These are phyloP conservation scores for Thaumetopoea pityocampa DNA, from an alignment of 1,140 invertebrate species.

Conservation along the genomic window DNA sequence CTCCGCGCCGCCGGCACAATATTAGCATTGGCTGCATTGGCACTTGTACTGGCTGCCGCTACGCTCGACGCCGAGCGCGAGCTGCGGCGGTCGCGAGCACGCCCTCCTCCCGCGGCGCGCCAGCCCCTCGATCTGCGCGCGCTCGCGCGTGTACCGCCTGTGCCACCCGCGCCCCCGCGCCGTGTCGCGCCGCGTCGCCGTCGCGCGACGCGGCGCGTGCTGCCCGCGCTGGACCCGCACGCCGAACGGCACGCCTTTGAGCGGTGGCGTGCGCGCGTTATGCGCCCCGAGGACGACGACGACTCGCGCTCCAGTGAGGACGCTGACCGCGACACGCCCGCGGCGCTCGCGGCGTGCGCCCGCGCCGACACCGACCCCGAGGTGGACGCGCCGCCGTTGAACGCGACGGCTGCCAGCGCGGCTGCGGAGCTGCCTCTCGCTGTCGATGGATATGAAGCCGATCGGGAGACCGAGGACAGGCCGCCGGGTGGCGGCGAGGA, in stretches of 20 bases:
- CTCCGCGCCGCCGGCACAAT: conserved; percentile 29
- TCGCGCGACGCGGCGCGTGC: conserved; percentile 20
- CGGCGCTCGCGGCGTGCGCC: conserved; percentile 11
- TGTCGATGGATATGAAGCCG: conserved; percentile 17
- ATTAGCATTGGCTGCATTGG: conserved; percentile 35
- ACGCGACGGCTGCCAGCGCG: conserved; percentile 2
- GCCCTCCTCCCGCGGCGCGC: conserved; percentile 20
- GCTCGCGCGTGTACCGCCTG: conserved; percentile 6
- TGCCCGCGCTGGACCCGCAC: conserved; percentile 27
- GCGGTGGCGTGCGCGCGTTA: conserved; percentile 39
- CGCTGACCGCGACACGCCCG: conserved; percentile 19
- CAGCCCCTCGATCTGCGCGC: conserved; percentile 36
- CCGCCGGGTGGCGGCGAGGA: conserved; percentile 24
- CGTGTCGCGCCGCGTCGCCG: conserved; percentile 13
- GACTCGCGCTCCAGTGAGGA: conserved; percentile 42
- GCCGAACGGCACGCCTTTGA: conserved; percentile 45
- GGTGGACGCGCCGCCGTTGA: conserved; percentile 3
- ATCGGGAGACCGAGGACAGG: conserved; percentile 21
- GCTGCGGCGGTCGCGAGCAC: conserved; percentile 32
- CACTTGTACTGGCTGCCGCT: conserved; percentile 34
- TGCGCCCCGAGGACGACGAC: conserved; percentile 30
- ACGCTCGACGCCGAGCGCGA: conserved; percentile 44
- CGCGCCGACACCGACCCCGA: too few relatives aligned
- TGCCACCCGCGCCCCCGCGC: conserved; percentile 10
- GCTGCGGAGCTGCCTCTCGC: conserved; percentile 4